Conservation (phyloP, 2,888 invertebrate genomes). For the Selenia dentaria region DNA sequence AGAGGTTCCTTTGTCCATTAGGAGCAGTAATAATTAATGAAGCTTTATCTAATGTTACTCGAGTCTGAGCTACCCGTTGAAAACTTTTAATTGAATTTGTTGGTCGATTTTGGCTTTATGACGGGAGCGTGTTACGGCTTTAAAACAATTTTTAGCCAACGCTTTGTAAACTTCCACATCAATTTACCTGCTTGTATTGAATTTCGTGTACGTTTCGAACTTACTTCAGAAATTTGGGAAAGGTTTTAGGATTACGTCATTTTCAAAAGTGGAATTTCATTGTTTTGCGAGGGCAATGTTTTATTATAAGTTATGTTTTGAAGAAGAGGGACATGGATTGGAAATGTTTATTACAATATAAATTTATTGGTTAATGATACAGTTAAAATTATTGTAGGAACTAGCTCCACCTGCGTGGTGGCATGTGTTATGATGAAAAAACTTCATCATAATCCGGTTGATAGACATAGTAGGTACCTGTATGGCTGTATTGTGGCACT, state of each 20-base stretch:
- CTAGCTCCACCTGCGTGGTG: too few relatives aligned
- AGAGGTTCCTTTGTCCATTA: slow-evolving; percentile 73
- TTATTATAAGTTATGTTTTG: too few relatives aligned
- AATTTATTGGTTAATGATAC: too few relatives aligned
- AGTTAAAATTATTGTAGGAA: too few relatives aligned
- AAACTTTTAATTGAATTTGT: slow-evolving; percentile 81
- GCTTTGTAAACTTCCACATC: slow-evolving; percentile 49
- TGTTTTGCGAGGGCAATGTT: too few relatives aligned
- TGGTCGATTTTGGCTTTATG: slow-evolving; percentile 73
- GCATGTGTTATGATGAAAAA: too few relatives aligned
- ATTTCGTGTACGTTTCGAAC: slow-evolving; percentile 32
- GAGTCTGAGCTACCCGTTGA: slow-evolving; percentile 65
- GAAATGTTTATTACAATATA: too few relatives aligned
- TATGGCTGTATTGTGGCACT: too few relatives aligned
- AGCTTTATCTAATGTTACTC: slow-evolving; percentile 70
- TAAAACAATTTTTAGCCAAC: slow-evolving; percentile 62
- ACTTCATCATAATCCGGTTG: too few relatives aligned
- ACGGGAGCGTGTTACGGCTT: slow-evolving; percentile 58
- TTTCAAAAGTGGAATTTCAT: slow-evolving; percentile 18
- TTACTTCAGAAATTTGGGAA: slow-evolving; percentile 19
- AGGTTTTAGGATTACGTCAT: slow-evolving; percentile 13
- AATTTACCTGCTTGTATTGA: slow-evolving; percentile 45
- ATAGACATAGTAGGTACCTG: too few relatives aligned
- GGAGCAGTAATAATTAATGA: slow-evolving; percentile 75
- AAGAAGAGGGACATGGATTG: too few relatives aligned